Evolutionary conservation across 2,797 vertebrate genomes (phyloP).

Genomic region (Pangasius krempfi): DNA sequence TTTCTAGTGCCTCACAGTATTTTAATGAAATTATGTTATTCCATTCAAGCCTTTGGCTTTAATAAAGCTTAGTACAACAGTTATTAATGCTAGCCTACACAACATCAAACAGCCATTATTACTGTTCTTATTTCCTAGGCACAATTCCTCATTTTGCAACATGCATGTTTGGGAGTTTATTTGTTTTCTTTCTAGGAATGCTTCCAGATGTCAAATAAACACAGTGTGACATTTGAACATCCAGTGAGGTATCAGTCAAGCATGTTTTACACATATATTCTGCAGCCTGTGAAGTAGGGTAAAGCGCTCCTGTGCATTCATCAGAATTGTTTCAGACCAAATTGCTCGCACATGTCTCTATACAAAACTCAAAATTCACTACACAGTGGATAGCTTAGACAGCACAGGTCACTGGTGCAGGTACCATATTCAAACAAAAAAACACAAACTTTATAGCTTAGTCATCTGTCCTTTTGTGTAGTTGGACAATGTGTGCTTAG

Average conservation of each 20-base stretch:
- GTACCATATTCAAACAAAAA: neutral
- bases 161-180: neutral
- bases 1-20: neutral
- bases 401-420: neutral
- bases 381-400: neutral
- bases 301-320: neutral
- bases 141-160: neutral
- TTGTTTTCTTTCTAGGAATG: neutral
- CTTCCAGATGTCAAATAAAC: neutral
- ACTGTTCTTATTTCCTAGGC: neutral
- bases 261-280: neutral
- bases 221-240: constrained; percentile 8
- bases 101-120: neutral
- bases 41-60: constrained; percentile 6
- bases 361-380: neutral
- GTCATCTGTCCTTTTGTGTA: neutral
- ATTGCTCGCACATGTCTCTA: neutral
- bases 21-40: neutral
- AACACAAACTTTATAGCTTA: neutral
- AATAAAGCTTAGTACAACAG: neutral
- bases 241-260: neutral
- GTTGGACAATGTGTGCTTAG: neutral
- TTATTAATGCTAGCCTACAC: neutral
- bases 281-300: no score
- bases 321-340: neutral